Conservation (phyloP, 2,797 vertebrate genomes). For the Arrhamphus sclerolepis region DNA sequence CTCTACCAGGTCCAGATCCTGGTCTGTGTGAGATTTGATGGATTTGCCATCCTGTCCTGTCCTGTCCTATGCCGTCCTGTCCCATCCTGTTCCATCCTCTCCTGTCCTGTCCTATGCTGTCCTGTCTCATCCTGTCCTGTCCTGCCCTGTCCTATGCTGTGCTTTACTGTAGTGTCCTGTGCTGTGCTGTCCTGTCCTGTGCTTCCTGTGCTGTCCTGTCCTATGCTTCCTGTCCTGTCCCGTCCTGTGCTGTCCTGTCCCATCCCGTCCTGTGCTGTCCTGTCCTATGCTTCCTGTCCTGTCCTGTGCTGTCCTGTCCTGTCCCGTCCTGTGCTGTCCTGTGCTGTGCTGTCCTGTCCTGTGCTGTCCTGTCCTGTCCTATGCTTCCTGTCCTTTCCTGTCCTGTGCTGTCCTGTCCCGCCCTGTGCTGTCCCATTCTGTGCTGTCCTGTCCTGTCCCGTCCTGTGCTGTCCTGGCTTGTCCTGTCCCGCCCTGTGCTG, state of each 20-base stretch:
- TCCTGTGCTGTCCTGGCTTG: too few species aligned
- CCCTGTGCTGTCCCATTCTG: conserved; percentile 19
- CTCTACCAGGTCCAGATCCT: too few species aligned
- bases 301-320: conserved; percentile 27
- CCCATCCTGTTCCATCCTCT: too few species aligned
- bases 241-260: conserved; percentile 27
- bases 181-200: conserved; percentile 31
- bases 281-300: conserved; percentile 28
- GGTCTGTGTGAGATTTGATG: neutral
- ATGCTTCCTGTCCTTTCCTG: conserved; percentile 32
- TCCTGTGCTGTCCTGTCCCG: conserved; percentile 29
- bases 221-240: conserved; percentile 26
- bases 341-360: conserved; percentile 30
- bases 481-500: conserved; percentile 6
- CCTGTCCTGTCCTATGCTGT: conserved; percentile 28
- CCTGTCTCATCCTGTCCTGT: too few species aligned
- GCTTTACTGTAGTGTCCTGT: conserved; percentile 31
- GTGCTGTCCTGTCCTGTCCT: conserved; percentile 29
- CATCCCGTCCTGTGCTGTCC: too few species aligned
- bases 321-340: conserved; percentile 28
- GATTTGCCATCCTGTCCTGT: conserved; percentile 4
- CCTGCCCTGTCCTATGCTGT: too few species aligned
- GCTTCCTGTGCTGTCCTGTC: conserved; percentile 28
- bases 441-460: conserved; percentile 1
- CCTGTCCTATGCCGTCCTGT: conserved; percentile 35